phyloP scores from a whole-genome alignment of 2,113 vertebrate species.

The Scomber colias region DNA sequence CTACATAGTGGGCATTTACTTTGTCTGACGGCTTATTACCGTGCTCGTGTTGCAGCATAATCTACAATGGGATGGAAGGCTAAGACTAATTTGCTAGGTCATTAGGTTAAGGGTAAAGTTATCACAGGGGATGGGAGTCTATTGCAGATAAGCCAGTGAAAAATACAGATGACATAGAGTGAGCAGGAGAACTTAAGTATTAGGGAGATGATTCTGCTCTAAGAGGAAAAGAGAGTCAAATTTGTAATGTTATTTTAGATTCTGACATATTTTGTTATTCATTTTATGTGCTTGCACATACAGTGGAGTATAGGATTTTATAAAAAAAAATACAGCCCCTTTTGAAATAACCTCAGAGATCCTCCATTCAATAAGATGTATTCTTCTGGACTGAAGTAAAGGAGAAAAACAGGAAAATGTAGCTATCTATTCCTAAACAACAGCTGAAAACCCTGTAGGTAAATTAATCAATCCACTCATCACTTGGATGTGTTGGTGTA shows the following conservation, averaged over 20 bases:
- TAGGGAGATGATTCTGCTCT: background rate
- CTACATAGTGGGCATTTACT: slow-evolving; percentile 84
- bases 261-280: slow-evolving; percentile 5
- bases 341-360: background rate
- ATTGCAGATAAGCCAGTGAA: slow-evolving; percentile 68
- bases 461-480: slow-evolving; percentile 47
- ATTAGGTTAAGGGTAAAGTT: slow-evolving; percentile 83
- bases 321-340: background rate
- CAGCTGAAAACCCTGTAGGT: slow-evolving; percentile 30
- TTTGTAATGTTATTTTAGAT: background rate
- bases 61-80: slow-evolving; percentile 78
- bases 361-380: background rate
- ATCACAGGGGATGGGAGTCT: slow-evolving; percentile 77
- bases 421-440: slow-evolving; percentile 24
- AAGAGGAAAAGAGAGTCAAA: background rate
- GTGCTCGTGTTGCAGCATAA: slow-evolving; percentile 84
- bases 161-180: slow-evolving; percentile 58
- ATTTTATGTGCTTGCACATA: background rate
- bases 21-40: slow-evolving; percentile 86
- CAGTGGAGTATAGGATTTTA: slow-evolving; percentile 8
- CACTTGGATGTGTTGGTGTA: slow-evolving; percentile 28
- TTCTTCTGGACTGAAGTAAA: slow-evolving; percentile 1
- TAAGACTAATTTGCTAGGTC: slow-evolving; percentile 85
- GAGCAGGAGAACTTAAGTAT: slow-evolving; percentile 6
- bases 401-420: background rate